Conservation (phyloP, 2,113 vertebrate species). For the Brachyhypopomus gauderio region DNA sequence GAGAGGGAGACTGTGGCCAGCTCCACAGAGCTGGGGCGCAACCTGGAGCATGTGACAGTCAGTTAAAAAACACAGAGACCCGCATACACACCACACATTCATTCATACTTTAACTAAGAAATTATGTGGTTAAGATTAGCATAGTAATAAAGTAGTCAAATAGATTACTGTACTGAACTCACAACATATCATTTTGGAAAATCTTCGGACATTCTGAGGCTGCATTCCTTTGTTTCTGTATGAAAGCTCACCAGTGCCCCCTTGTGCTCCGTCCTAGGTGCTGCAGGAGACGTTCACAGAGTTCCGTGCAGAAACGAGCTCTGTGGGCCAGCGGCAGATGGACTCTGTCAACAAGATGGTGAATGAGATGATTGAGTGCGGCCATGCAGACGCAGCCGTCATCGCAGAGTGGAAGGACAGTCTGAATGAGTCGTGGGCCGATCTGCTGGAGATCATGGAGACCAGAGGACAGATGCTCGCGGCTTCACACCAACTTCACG, state of each 20-base stretch:
- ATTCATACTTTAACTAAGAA: neutral
- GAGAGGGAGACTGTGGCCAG: conserved; percentile 88
- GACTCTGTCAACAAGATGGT: conserved; percentile 84
- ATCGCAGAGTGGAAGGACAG: conserved; percentile 95
- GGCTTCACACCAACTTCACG: conserved; percentile 88
- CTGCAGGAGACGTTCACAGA: conserved; percentile 88
- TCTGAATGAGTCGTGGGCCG: conserved; percentile 91
- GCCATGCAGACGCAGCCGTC: conserved; percentile 86
- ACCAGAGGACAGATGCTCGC: conserved; percentile 90
- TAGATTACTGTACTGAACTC: too few relatives aligned
- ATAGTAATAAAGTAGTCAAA: too few relatives aligned
- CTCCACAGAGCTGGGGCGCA: conserved; percentile 90
- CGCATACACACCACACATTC: neutral
- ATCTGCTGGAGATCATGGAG: conserved; percentile 92
- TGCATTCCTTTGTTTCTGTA: neutral
- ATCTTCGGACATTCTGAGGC: neutral
- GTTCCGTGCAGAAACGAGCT: conserved; percentile 89
- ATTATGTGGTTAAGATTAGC: too few relatives aligned
- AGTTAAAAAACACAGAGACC: conserved; percentile 39
- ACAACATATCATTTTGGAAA: too few relatives aligned
- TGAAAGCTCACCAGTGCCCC: too few relatives aligned
- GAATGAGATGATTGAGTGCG: conserved; percentile 88
- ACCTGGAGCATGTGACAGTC: conserved; percentile 93
- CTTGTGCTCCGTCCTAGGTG: conserved; percentile 70
- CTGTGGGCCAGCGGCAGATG: conserved; percentile 86